Base-by-base conservation (phyloP, 2,888 invertebrate species). In the Philhelius pedissequus region DNA sequence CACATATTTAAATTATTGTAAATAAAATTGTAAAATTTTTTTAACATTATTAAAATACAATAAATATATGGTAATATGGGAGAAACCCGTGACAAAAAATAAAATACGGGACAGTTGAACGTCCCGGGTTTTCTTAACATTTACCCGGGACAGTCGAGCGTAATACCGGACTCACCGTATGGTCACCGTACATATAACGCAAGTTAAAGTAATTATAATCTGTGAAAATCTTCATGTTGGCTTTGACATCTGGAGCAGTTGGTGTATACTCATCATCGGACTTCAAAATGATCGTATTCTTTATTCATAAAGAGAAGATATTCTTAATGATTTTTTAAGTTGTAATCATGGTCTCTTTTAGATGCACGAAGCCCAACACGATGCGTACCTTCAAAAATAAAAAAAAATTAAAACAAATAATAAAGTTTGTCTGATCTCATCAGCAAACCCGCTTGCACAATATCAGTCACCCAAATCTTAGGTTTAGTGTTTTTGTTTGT, bases 391-490 rank as follows among this genome's bases (percentile, higher is more conserved):
- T 60, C 11, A 1, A 60, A 60, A 38, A 25, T 20, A 22, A 58
- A 54, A 58, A 22, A 58, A 54, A 58, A 58, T 35, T 54, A 62
- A 43, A 50, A 27, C 48, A 38, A 56, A 32, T 5, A 70, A 80
- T 80, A 75, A 20, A 20, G 20, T 56, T 30, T 50, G 68, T 78
- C 82, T 78, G 82, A 83, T 78, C 82, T 74, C 78, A 83, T 64
- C 64, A 66, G 40, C 9, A 22, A 56, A 13, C 11, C 50, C 27
- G 22, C 11, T 58, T 20, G 22, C 18, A 18, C 32, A 69, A 77
- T 73, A 64, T 64, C 69, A 25, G 22, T 73, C 48, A 70, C 40
- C 75, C 62, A 74, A 78, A 83, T 83, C 82, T 73, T 27, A 43
- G 9, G 30, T 54, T 52, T 40, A 56, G 60, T 58, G 71, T 30